Percentiles rank a stretch among this genome's conserved stretches.
Conservation (phyloP, 2,113 vertebrate species). For the Cisticola juncidis region DNA sequence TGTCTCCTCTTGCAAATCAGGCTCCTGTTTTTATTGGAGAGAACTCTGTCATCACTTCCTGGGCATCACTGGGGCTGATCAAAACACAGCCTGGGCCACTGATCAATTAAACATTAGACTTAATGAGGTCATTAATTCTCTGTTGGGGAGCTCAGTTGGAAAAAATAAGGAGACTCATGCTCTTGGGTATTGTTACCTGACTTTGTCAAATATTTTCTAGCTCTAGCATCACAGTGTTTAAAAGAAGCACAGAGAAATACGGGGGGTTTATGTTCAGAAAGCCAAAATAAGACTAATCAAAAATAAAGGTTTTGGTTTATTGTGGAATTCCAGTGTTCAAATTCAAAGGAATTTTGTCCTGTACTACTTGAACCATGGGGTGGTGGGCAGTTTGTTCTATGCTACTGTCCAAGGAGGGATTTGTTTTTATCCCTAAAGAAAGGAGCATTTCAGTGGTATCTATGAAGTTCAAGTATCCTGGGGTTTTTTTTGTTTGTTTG, state of each 20-base stretch:
- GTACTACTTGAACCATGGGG: not conserved
- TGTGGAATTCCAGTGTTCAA: too few species aligned
- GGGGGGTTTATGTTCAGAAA: not conserved
- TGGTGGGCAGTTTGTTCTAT: not conserved
- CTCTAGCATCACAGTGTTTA: not conserved
- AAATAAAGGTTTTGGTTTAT: too few species aligned
- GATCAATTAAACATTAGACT: not conserved
- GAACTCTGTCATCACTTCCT: not conserved
- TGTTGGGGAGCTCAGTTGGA: not conserved
- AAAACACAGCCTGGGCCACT: not conserved
- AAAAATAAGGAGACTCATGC: not conserved
- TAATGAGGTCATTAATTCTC: not conserved
- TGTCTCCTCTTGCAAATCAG: not conserved
- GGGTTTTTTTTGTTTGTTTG: too few species aligned
- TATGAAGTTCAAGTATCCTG: not conserved
- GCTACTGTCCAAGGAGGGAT: not conserved
- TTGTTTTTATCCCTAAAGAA: not conserved
- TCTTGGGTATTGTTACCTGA: not conserved
- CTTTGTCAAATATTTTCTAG: not conserved
- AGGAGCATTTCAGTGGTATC: not conserved
- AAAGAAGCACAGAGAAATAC: not conserved
- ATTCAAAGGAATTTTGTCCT: not conserved
- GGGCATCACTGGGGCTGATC: not conserved
- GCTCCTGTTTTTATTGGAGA: not conserved
- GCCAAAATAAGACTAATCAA: too few species aligned